Evolutionary conservation across 2,888 invertebrate species (phyloP), one percentile per base, ranked within the genome.

Genomic region (Hybos culiciformis): DNA sequence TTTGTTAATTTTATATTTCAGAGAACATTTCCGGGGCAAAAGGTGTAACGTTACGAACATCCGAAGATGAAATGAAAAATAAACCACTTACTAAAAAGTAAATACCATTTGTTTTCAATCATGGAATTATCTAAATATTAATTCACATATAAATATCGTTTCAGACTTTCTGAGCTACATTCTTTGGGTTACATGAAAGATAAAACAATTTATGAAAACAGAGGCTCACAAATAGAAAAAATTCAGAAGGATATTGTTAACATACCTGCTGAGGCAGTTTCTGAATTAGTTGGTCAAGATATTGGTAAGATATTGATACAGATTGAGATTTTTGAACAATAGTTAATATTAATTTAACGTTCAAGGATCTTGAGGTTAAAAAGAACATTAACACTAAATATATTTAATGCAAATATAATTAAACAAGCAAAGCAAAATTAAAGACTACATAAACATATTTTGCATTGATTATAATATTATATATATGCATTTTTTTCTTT

Each of bases 171-270:
- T 7, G 7, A 12, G 29, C 64, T 87, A 51, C 83, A 79, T 54
- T 75, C 72, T 44, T 77, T 85, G 48, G 77, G 74, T 49, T 83
- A 87, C 62, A 74, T 75, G 52, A 78, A 78, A 55, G 86, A 86
- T 64, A 80, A 83, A 47, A 85, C 87, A 52, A 79, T 83, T n/a
- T n/a, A n/a, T 56, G 81, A 85, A 51, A 70, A 77, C 54, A 72
- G 85, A 20, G 77, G 83, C 47, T 74, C 83, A 46, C 83, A 84
- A 65, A 73, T 84, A 73, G 74, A 81, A 24, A 70, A 84, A 48
- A 66, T 85, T 59, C 78, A 81, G 52, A 74, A 78, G 44, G 83
- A 83, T 59, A 78, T 80, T 48, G 77, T 81, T 43, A 76, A 77
- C 54, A 66, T 83, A 53, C 80, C 83, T 32, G 71, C 78, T 4